Evolutionary conservation across 2,797 vertebrate species (phyloP).

Genomic region (Acipenser transmontanus): DNA sequence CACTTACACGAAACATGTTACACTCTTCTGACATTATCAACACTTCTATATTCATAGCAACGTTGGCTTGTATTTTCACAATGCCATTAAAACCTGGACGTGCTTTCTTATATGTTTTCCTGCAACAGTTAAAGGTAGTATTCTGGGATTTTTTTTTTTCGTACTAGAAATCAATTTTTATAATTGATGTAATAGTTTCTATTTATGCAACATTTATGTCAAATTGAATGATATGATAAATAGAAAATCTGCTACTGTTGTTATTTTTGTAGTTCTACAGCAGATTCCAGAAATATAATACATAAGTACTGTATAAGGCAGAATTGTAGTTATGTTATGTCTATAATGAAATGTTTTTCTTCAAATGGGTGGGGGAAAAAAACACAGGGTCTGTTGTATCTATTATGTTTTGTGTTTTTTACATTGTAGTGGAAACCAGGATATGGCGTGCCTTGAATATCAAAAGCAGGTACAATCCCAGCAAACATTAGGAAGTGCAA

Average conservation of each 20-base stretch:
- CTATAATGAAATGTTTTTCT: background rate
- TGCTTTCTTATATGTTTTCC: too few relatives aligned
- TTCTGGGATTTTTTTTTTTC: too few relatives aligned
- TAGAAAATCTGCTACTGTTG: background rate
- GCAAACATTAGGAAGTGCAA: slow-evolving; percentile 7
- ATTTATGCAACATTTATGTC: too few relatives aligned
- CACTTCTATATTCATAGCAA: too few relatives aligned
- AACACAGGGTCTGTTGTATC: background rate
- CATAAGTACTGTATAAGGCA: background rate
- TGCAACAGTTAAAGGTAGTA: too few relatives aligned
- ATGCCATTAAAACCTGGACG: too few relatives aligned
- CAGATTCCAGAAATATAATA: background rate
- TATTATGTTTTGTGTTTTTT: background rate
- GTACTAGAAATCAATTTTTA: too few relatives aligned
- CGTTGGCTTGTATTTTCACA: too few relatives aligned
- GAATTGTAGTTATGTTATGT: background rate
- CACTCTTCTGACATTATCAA: too few relatives aligned
- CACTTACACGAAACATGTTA: too few relatives aligned
- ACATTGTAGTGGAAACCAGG: background rate
- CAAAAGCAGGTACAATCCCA: background rate
- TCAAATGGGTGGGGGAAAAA: background rate
- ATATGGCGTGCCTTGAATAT: slow-evolving; percentile 6
- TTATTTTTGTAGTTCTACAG: background rate
- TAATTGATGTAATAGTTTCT: too few relatives aligned
- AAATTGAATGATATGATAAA: too few relatives aligned